A percentile compares a stretch with the other conserved stretches of the same genome.
Conservation (phyloP, 2,113 vertebrate species). For the Strix aluco region DNA sequence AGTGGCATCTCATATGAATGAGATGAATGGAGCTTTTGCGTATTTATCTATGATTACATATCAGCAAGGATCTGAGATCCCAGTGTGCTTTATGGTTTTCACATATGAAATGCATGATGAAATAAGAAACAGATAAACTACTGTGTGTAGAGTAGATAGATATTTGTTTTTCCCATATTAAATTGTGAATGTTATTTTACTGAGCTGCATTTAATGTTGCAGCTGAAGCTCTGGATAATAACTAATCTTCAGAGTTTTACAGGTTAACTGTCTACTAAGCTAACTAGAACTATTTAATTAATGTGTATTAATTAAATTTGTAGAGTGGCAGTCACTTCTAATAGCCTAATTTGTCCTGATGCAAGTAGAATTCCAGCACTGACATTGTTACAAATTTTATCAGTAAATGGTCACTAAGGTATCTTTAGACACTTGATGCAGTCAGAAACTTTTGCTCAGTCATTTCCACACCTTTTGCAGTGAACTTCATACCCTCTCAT, state of each 20-base stretch:
- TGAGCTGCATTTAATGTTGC: neutral
- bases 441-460: neutral
- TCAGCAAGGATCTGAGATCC: neutral
- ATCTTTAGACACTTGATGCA: neutral
- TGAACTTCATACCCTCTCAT: neutral
- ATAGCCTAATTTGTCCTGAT: neutral
- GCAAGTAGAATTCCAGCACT: neutral
- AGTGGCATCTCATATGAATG: neutral
- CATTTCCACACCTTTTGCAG: neutral
- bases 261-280: neutral
- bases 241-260: neutral
- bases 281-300: neutral
- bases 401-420: neutral
- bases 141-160: neutral
- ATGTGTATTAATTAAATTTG: neutral
- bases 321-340: neutral
- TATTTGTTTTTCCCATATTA: neutral
- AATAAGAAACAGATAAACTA: neutral
- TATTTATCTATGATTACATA: neutral
- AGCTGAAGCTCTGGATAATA: neutral
- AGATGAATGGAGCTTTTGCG: neutral
- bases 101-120: neutral
- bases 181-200: neutral
- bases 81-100: neutral
- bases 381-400: neutral